Percentiles rank a stretch among this genome's conserved stretches.
Evolutionary conservation across 2,797 vertebrate species (phyloP).

Genomic region (Esox masquinongy): DNA sequence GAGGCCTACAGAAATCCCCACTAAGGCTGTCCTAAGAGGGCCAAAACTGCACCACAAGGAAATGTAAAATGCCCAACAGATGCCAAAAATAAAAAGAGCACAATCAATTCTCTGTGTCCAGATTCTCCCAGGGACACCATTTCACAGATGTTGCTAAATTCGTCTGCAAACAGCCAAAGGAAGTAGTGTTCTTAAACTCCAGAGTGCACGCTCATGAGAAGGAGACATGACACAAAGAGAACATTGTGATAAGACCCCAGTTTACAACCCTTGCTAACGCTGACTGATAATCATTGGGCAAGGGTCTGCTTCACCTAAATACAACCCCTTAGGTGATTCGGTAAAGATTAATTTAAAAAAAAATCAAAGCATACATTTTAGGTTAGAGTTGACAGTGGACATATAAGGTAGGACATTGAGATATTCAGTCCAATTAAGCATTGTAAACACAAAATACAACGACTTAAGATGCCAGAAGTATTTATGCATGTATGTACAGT

Average conservation of each 20-base stretch:
- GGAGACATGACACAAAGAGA: constrained; percentile 37
- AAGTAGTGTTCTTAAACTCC: constrained; percentile 55
- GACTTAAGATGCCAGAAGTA: not conserved
- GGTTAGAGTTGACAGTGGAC: not conserved
- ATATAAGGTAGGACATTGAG: not conserved
- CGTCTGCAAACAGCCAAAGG: constrained; percentile 53
- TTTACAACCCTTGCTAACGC: constrained; percentile 10
- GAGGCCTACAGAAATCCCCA: constrained; percentile 43
- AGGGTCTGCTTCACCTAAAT: constrained; percentile 6
- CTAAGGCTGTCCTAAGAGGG: constrained; percentile 30
- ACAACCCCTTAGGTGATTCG: constrained; percentile 1
- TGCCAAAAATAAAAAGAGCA: constrained; percentile 71
- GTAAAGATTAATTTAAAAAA: not conserved
- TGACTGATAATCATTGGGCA: not conserved
- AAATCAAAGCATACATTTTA: not conserved
- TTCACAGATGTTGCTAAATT: constrained; percentile 62
- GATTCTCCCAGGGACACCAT: constrained; percentile 55
- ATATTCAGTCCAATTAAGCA: not conserved
- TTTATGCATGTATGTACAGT: not conserved
- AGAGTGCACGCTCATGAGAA: constrained; percentile 27
- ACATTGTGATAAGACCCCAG: constrained; percentile 45
- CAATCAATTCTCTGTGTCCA: constrained; percentile 69
- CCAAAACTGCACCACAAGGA: constrained; percentile 60
- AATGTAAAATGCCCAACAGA: constrained; percentile 66
- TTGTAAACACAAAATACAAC: constrained; percentile 2